Base-by-base conservation (phyloP, 2,888 invertebrate species). In the Augiades crinisus region DNA sequence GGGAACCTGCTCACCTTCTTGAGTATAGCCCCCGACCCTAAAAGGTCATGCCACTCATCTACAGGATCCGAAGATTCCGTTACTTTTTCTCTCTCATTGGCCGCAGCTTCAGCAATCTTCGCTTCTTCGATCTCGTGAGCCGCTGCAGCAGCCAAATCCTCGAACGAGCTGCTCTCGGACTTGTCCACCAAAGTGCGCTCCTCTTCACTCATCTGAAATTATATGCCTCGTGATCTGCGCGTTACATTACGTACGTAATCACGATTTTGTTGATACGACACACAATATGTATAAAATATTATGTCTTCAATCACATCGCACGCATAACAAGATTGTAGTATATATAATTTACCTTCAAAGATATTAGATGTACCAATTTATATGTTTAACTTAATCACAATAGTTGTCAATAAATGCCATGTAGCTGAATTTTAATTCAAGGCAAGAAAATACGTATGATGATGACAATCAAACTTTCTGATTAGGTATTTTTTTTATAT, bases 1-100 rank as follows among this genome's bases (percentile, higher is more conserved):
- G n/a, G n/a, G n/a, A n/a, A n/a, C n/a, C n/a, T n/a, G n/a, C 60
- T 62, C 54, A 88, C 91, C 81, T 91, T 92, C 74, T 92, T 92
- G 27, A 91, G 78, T 22, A 96, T 76, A 55, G 94, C 92, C 17
- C 94, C 94, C 81, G 94, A 96, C 8, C 96, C 96, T 51, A 96
- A 86, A 47, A 97, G 91, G 79, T 96, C 96, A 61, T 95, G 90
- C 91, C 94, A 94, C 60, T 93, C 93, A 14, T 92, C 81, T 49
- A 67, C 61, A 41, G 43, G 44, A 10, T 33, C 19, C 6, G 53
- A 30, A 31, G 67, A 64, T 41, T 79, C 79, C 24, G 65, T 59
- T 24, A 73, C 59, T 55, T 75, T 81, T 19, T 79, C 77, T 51
- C 75, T 79, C 21, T 75, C 78, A 2, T 73, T 61, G 8, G 79